Conservation (phyloP, 2,888 invertebrate genomes). For the Lissocephala sabroskyi region DNA sequence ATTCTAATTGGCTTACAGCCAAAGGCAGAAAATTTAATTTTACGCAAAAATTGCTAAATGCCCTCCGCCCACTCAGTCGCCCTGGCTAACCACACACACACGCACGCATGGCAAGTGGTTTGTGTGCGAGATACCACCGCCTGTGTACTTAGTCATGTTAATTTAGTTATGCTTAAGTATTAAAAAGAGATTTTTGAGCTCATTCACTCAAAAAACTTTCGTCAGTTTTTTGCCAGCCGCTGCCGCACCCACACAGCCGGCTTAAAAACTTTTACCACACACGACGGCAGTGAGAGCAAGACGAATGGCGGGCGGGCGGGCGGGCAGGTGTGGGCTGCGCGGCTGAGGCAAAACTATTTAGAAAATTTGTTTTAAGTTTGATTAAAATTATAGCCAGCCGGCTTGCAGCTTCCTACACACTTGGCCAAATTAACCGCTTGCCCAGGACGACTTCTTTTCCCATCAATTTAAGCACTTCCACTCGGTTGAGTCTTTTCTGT, state of each 20-base stretch:
- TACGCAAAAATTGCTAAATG: slow-evolving; percentile 30
- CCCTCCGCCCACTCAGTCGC: slow-evolving; percentile 3
- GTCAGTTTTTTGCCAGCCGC: slow-evolving; percentile 14
- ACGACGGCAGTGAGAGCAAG: slow-evolving; percentile 8
- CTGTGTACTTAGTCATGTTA: slow-evolving; percentile 37
- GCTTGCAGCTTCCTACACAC: slow-evolving; percentile 14
- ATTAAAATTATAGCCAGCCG: slow-evolving; percentile 45
- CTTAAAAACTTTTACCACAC: slow-evolving; percentile 33
- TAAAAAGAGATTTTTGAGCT: slow-evolving; percentile 65
- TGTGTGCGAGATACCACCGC: no score
- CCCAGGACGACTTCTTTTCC: slow-evolving; percentile 1
- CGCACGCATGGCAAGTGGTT: not conserved
- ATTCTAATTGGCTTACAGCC: slow-evolving; percentile 37
- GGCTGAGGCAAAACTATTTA: slow-evolving; percentile 33
- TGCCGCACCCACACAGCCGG: slow-evolving; percentile 12
- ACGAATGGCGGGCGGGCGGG: not conserved
- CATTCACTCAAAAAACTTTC: slow-evolving; percentile 56
- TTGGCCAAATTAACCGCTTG: slow-evolving; percentile 1
- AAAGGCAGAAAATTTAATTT: slow-evolving; percentile 38
- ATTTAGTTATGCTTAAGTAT: slow-evolving; percentile 63
- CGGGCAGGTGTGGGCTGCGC: no score
- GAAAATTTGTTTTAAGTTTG: slow-evolving; percentile 49
- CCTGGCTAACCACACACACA: slow-evolving; percentile 1
- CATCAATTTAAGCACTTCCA: slow-evolving; percentile 61
- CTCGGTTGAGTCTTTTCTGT: slow-evolving; percentile 55